Conservation (phyloP, 2,797 vertebrate genomes). For the Labroides dimidiatus region DNA sequence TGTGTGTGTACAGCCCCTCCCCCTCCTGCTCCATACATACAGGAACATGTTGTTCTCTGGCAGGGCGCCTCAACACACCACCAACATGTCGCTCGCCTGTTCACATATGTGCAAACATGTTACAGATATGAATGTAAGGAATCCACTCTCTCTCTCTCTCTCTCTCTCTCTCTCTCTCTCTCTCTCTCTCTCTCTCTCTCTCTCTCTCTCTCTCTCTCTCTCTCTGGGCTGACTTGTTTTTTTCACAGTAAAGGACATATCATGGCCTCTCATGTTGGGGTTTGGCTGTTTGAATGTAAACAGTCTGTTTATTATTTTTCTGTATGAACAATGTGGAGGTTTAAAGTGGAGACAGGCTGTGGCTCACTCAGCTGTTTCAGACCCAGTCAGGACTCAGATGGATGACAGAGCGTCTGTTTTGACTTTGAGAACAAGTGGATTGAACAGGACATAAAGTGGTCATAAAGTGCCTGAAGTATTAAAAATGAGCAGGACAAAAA, state of each 20-base stretch:
- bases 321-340: not conserved
- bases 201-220: too few relatives aligned
- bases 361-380: not conserved
- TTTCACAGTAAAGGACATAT: not conserved
- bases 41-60: constrained; percentile 7
- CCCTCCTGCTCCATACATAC: not conserved
- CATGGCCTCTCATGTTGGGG: not conserved
- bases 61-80: not conserved
- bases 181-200: not conserved
- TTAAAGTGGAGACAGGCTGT: not conserved
- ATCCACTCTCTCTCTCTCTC: not conserved
- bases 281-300: not conserved
- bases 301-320: not conserved
- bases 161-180: not conserved
- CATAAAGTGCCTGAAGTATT: not conserved
- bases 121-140: not conserved
- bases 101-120: not conserved
- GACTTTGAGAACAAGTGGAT: too few relatives aligned
- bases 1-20: not conserved
- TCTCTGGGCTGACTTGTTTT: too few relatives aligned
- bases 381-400: not conserved
- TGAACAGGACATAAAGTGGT: not conserved
- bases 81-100: not conserved
- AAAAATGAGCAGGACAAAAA: not conserved
- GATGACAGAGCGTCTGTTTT: not conserved